These are phyloP conservation scores for Aleiodes sp. DNA, from an alignment of 1,140 invertebrate genomes.

Conservation along the genomic window DNA sequence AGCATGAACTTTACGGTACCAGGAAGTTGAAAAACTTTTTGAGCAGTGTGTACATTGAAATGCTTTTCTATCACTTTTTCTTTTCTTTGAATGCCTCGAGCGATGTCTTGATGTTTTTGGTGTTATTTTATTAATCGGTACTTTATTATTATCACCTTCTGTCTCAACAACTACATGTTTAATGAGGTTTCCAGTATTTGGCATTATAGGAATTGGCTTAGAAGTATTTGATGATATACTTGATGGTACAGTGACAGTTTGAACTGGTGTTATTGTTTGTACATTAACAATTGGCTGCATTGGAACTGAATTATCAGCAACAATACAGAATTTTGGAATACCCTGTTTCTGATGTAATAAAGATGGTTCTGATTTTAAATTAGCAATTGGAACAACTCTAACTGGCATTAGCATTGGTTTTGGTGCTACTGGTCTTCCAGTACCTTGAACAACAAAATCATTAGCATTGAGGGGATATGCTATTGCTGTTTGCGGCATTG, in stretches of 20 bases:
- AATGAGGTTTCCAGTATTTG: not conserved
- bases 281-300: conserved; percentile 6
- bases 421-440: conserved; percentile 39
- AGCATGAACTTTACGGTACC: conserved; percentile 60
- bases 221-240: too few species aligned
- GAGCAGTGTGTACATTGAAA: conserved; percentile 56
- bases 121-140: not conserved
- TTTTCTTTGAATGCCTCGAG: conserved; percentile 27
- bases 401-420: conserved; percentile 52
- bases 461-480: conserved; percentile 43
- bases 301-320: conserved; percentile 45
- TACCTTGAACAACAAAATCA: conserved; percentile 45
- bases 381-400: conserved; percentile 57
- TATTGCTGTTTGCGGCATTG: conserved; percentile 32
- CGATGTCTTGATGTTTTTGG: not conserved
- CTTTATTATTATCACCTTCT: not conserved
- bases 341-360: conserved; percentile 57
- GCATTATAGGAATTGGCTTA: not conserved
- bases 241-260: not conserved
- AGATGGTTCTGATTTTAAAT: conserved; percentile 56
- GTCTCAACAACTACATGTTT: too few species aligned
- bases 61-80: conserved; percentile 42
- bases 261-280: not conserved
- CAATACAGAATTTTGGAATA: conserved; percentile 59
- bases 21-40: conserved; percentile 57